Percentiles rank a stretch among this genome's conserved stretches.
Evolutionary conservation across 2,113 vertebrate genomes (phyloP).

Genomic region (Phalacrocorax carbo): DNA sequence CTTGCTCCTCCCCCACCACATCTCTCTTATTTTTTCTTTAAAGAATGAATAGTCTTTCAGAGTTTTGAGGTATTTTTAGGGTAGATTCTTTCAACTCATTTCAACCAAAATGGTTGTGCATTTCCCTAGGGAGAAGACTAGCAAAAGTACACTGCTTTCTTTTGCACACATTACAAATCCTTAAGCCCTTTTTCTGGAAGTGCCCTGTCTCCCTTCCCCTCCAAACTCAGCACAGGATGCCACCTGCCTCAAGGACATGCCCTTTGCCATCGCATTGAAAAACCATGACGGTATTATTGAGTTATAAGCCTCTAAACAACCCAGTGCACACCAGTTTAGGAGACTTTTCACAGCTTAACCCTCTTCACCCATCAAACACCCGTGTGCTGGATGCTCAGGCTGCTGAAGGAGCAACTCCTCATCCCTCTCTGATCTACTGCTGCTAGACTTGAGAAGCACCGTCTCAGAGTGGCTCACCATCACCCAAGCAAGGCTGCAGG

Average conservation of each 20-base stretch:
- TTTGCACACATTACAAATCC: neutral
- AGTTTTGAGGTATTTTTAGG: neutral
- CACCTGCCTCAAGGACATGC: neutral
- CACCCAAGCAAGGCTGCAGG: neutral
- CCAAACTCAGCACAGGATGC: neutral
- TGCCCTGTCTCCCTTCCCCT: neutral
- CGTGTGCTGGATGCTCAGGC: neutral
- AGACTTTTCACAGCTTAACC: neutral
- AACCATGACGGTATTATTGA: fast-evolving
- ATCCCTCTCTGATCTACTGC: neutral
- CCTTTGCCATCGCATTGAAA: fast-evolving
- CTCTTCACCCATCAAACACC: neutral
- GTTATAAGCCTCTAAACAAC: neutral
- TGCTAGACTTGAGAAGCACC: neutral
- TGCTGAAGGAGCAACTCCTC: neutral
- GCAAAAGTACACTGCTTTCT: neutral
- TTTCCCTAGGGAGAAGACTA: neutral
- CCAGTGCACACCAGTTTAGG: neutral
- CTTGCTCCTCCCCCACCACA: neutral
- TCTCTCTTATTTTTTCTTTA: neutral
- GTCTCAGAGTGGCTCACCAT: neutral
- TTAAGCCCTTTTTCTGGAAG: neutral
- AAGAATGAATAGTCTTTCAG: neutral
- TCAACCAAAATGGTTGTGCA: neutral
- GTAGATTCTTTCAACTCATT: neutral